Evolutionary conservation across 2,113 vertebrate species (phyloP).

Genomic region (Loxodonta africana): DNA sequence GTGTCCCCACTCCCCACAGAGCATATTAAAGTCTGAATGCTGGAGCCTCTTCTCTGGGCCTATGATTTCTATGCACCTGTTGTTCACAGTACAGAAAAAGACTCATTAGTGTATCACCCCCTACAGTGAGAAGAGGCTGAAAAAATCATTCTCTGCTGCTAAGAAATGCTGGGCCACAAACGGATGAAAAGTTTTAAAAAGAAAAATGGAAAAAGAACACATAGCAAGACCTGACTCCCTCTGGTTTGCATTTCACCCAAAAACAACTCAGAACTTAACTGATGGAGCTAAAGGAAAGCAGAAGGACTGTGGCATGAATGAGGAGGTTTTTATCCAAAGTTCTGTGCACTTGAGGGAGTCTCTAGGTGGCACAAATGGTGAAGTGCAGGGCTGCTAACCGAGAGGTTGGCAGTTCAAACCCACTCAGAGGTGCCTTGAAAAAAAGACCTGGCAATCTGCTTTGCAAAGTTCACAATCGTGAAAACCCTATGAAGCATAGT

Average conservation of each 20-base stretch:
- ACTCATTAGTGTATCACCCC: not conserved
- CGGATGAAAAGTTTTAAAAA: not conserved
- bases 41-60: not conserved
- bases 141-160: slow-evolving; percentile 8
- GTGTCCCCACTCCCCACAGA: not conserved
- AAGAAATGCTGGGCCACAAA: not conserved
- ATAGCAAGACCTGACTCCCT: not conserved
- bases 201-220: not conserved
- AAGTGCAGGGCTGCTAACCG: not conserved
- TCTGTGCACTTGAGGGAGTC: not conserved
- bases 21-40: not conserved
- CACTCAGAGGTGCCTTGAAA: not conserved
- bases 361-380: not conserved
- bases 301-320: not conserved
- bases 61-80: slow-evolving; percentile 32
- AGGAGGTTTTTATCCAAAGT: not conserved
- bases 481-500: not conserved
- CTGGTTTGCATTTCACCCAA: not conserved
- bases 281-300: not conserved
- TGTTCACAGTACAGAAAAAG: slow-evolving; percentile 22
- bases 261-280: not conserved
- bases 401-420: not conserved
- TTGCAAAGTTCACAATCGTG: not conserved
- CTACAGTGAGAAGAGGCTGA: not conserved
- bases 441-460: not conserved